A percentile compares a stretch with the other conserved stretches of the same genome.
These are phyloP conservation scores for Melanotaenia duboulayi DNA, from an alignment of 2,113 vertebrate species.

Conservation along the genomic window DNA sequence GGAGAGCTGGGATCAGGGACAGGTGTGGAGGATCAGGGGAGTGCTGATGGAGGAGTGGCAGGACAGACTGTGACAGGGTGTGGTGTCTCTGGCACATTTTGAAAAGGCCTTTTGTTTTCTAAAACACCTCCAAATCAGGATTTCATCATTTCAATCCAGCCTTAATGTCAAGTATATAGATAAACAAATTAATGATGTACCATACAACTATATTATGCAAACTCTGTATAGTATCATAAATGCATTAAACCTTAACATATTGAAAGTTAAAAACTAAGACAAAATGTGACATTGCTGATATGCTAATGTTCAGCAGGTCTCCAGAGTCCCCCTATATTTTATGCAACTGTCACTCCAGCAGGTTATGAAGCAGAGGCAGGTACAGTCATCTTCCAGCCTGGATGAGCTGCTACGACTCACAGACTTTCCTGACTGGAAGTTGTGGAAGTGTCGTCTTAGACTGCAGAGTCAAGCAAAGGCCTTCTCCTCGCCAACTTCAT, in stretches of 20 bases:
- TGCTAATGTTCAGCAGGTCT: background rate
- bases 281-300: background rate
- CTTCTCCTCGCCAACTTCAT: slow-evolving; percentile 63
- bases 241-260: background rate
- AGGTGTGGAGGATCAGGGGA: too few relatives aligned
- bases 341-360: slow-evolving; percentile 28
- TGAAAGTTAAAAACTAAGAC: background rate
- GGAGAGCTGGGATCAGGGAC: too few relatives aligned
- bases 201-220: background rate
- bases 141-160: background rate
- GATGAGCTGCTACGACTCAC: slow-evolving; percentile 92
- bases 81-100: background rate
- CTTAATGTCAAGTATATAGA: background rate
- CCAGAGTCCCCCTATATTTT: background rate
- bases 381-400: slow-evolving; percentile 90
- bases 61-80: too few relatives aligned
- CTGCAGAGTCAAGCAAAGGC: slow-evolving; percentile 82
- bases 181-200: background rate
- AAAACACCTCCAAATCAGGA: background rate
- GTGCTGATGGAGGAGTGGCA: too few relatives aligned
- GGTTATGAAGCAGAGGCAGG: slow-evolving; percentile 82
- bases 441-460: slow-evolving; percentile 93
- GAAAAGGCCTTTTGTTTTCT: background rate
- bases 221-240: background rate
- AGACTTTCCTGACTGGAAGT: slow-evolving; percentile 94